Conservation (phyloP, 2,113 vertebrate genomes). For the Colistium nudipinnis region DNA sequence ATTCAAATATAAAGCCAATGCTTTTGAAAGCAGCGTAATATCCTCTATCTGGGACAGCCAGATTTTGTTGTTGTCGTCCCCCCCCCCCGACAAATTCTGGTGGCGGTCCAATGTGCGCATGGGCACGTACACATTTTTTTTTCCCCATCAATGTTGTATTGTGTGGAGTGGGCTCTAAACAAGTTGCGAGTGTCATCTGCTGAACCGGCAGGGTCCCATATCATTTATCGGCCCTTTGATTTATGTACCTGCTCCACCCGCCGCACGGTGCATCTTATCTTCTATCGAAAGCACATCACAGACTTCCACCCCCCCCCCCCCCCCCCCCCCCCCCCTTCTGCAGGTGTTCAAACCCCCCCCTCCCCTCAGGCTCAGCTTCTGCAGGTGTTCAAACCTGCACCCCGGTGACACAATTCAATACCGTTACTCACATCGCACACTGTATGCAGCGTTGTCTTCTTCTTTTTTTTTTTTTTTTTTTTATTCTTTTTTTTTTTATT, state of each 20-base stretch:
- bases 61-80: conserved; percentile 11
- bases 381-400: conserved; percentile 29
- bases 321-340: conserved; percentile 2
- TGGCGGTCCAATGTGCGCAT: conserved; percentile 20
- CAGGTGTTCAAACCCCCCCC: conserved; percentile 30
- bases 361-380: not conserved
- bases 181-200: conserved; percentile 60
- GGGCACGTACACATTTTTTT: conserved; percentile 26
- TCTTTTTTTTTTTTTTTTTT: too few relatives aligned
- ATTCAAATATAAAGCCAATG: conserved; percentile 61
- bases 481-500: too few relatives aligned
- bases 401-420: too few relatives aligned
- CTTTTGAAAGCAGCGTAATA: conserved; percentile 57
- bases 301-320: conserved; percentile 4
- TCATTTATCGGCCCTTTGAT: conserved; percentile 55
- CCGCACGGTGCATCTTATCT: conserved; percentile 42
- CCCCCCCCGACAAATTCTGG: conserved; percentile 34
- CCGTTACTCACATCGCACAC: conserved; percentile 5
- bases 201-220: conserved; percentile 52
- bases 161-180: conserved; percentile 30
- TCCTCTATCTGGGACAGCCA: conserved; percentile 28
- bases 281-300: conserved; percentile 50
- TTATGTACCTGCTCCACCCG: conserved; percentile 39
- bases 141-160: conserved; percentile 37
- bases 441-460: not conserved